Percentiles rank a stretch among this genome's conserved stretches.
Evolutionary conservation across 1,140 invertebrate species (phyloP).

Genomic region (Drepana arcuata): DNA sequence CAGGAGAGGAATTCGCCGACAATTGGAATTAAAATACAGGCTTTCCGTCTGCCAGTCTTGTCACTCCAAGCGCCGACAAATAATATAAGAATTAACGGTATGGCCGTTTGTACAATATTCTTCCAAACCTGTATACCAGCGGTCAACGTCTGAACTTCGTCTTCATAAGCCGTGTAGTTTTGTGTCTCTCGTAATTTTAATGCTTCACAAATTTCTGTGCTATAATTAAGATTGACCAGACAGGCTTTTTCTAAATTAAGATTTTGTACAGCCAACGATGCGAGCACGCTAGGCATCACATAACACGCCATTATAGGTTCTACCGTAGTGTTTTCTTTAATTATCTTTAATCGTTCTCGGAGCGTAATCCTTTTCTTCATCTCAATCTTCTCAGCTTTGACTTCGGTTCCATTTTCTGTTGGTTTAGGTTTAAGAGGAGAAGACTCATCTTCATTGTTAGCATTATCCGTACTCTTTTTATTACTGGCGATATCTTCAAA

Average conservation of each 20-base stretch:
- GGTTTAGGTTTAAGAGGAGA: slow-evolving; percentile 30
- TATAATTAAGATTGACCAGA: slow-evolving; percentile 81
- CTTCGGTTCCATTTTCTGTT: slow-evolving; percentile 14
- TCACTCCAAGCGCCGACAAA: slow-evolving; percentile 88
- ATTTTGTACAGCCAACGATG: slow-evolving; percentile 83
- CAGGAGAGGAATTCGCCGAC: slow-evolving; percentile 85
- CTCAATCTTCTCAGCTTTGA: too few species aligned
- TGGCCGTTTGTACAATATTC: slow-evolving; percentile 80
- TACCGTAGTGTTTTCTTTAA: slow-evolving; percentile 80
- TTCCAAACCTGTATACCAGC: slow-evolving; percentile 85
- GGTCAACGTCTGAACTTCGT: slow-evolving; percentile 80
- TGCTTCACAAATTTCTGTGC: slow-evolving; percentile 79
- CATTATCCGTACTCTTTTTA: neutral
- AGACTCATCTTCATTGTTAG: slow-evolving; percentile 19
- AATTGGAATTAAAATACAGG: slow-evolving; percentile 87
- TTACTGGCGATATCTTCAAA: neutral
- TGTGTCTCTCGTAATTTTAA: slow-evolving; percentile 78
- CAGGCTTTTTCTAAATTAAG: slow-evolving; percentile 90
- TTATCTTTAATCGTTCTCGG: slow-evolving; percentile 67
- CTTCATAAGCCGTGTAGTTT: slow-evolving; percentile 80
- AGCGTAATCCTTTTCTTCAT: slow-evolving; percentile 38
- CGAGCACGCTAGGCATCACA: slow-evolving; percentile 83
- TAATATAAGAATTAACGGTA: slow-evolving; percentile 82
- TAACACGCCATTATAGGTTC: slow-evolving; percentile 85
- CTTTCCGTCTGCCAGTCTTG: slow-evolving; percentile 80